These are phyloP conservation scores for Wasmannia auropunctata DNA, from an alignment of 1,140 invertebrate genomes.

Conservation along the genomic window DNA sequence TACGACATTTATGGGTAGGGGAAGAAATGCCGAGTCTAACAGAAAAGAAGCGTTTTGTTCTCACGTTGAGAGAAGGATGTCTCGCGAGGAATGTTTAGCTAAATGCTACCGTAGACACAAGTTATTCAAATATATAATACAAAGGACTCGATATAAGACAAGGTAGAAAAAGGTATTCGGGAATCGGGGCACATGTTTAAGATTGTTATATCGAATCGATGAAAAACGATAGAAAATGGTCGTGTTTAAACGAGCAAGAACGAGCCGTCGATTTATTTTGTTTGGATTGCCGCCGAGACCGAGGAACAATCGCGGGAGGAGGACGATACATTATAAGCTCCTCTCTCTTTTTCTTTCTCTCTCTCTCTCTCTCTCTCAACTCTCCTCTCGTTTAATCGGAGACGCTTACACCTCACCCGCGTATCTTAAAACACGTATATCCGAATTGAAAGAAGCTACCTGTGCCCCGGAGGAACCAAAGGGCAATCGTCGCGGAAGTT, in stretches of 20 bases:
- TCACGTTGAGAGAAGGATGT: slow-evolving; percentile 68
- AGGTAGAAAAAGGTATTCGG: slow-evolving; percentile 45
- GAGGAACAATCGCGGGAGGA: slow-evolving; percentile 52
- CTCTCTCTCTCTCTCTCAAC: neutral
- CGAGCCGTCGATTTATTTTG: slow-evolving; percentile 20
- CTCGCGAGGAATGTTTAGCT: slow-evolving; percentile 67
- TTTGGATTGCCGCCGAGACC: slow-evolving; percentile 38
- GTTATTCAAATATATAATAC: slow-evolving; percentile 75
- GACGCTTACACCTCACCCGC: slow-evolving; percentile 15
- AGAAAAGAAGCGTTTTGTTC: slow-evolving; percentile 28
- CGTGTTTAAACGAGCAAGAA: slow-evolving; percentile 54
- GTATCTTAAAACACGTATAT: slow-evolving; percentile 61
- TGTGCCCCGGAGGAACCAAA: slow-evolving; percentile 57
- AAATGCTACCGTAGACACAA: slow-evolving; percentile 69
- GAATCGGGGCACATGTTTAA: slow-evolving; percentile 64
- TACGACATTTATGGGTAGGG: neutral
- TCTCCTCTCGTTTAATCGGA: slow-evolving; percentile 26
- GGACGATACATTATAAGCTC: slow-evolving; percentile 33
- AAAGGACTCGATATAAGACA: slow-evolving; percentile 69
- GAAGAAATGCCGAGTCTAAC: neutral
- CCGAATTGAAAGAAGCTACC: slow-evolving; percentile 70
- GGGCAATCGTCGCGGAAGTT: slow-evolving; percentile 73
- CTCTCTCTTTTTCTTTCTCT: neutral
- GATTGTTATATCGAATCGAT: slow-evolving; percentile 73
- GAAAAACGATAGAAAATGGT: slow-evolving; percentile 40